Evolutionary conservation across 1,140 invertebrate genomes (phyloP).

Genomic region (Saxidomus purpurata): DNA sequence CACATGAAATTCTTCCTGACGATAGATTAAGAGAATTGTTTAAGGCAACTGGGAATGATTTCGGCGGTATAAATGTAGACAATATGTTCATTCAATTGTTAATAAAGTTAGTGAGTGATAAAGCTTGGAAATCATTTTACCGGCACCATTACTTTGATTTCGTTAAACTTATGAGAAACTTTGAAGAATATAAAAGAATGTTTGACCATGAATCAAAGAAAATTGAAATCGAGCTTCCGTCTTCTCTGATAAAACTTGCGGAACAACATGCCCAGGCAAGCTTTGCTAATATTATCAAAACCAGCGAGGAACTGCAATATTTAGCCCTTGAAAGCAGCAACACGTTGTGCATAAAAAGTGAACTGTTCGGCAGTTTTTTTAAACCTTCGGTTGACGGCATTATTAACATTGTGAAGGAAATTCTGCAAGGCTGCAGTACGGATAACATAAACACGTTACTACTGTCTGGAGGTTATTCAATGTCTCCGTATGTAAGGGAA

Average conservation of each 20-base stretch:
- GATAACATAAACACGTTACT: not conserved
- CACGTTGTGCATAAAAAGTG: not conserved
- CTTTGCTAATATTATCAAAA: not conserved
- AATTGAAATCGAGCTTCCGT: not conserved
- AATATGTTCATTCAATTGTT: not conserved
- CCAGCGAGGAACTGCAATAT: not conserved
- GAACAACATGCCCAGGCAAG: not conserved
- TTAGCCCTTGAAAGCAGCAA: too few relatives aligned
- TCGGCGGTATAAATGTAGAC: not conserved
- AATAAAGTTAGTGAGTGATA: not conserved
- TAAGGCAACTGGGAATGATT: not conserved
- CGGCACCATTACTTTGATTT: not conserved
- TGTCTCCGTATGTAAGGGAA: not conserved
- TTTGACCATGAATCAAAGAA: not conserved
- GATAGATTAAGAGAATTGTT: not conserved
- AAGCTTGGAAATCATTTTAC: not conserved
- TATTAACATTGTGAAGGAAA: not conserved
- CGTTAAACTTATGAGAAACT: constrained; percentile 1
- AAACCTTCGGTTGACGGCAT: not conserved
- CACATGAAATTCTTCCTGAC: not conserved
- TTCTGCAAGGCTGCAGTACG: not conserved
- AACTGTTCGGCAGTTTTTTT: not conserved
- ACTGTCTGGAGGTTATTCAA: not conserved
- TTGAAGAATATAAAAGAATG: constrained; percentile 3
- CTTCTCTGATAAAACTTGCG: not conserved